Base-by-base conservation (phyloP, 2,797 vertebrate genomes). In the Lagocephalus sceleratus region DNA sequence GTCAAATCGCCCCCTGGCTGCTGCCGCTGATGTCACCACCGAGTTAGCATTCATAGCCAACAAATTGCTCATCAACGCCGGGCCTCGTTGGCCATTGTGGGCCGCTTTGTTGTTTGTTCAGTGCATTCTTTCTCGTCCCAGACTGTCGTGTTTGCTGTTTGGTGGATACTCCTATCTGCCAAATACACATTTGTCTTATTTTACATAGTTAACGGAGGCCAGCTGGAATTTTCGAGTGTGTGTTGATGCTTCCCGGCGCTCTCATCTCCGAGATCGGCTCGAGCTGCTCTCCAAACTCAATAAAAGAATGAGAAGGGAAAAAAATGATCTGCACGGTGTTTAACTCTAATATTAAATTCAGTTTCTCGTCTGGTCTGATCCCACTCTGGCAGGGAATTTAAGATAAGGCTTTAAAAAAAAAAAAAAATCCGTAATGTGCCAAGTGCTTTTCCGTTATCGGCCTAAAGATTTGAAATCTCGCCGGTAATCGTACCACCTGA, bases 1-100 rank as follows among this genome's bases (percentile, higher is more conserved):
- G 80, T 83, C 81, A 81, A 78, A 75, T 57, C 59, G 25, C 51
- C 64, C 64, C 68, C 60, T 54, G 35, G 63, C 67, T 47, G 61
- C 16, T 7, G 59, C 61, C 29, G 2, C 20, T 51, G 74, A 72
- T 68, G 77, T 73, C 70, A 64, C 60, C 0, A 51, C 32, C 1
- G 23, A 55, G 66, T 66, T 73, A 26, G 53, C 65, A 77, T 81
- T 73, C 71, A 76, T 55, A 11, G 73, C 11, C 15, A 29, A 63
- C 63, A 68, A 70, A 79, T 22, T 63, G 52, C 25, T 39, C 54
- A 71, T 51, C 48, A 72, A 61, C 56, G 43, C 22, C 1, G 11
- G 40, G 53, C 21, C n/a, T 29, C 19, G 15, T 49, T 53, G 22
- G 43, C 1, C 14, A 6, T 43, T 20, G 20, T 1, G 47, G n/a